Evolutionary conservation across 1,140 invertebrate genomes (phyloP).

Genomic region (Cherax quadricarinatus): DNA sequence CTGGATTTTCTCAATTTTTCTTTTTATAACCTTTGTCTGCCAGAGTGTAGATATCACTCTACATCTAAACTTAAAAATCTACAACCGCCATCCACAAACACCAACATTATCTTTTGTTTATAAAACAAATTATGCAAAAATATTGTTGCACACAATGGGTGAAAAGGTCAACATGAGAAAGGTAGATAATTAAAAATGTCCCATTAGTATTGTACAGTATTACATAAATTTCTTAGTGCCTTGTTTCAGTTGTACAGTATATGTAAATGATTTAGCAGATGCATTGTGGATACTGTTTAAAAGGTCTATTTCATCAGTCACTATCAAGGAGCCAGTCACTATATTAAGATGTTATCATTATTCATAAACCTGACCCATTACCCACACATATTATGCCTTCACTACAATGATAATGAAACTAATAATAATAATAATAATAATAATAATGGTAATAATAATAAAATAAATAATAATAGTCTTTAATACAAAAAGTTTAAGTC

Average conservation of each 20-base stretch:
- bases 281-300: slow-evolving; percentile 60
- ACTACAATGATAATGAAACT: not conserved
- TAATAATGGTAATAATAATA: too few species aligned
- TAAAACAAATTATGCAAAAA: slow-evolving; percentile 43
- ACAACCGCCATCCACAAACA: slow-evolving; percentile 56
- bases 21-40: not conserved
- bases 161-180: slow-evolving; percentile 43
- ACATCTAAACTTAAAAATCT: slow-evolving; percentile 6
- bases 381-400: not conserved
- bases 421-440: not conserved
- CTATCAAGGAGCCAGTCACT: slow-evolving; percentile 49
- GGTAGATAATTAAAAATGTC: slow-evolving; percentile 27
- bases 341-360: slow-evolving; percentile 57
- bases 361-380: slow-evolving; percentile 51
- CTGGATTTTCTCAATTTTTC: not conserved
- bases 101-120: slow-evolving; percentile 24
- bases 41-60: not conserved
- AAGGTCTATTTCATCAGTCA: slow-evolving; percentile 44
- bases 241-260: slow-evolving; percentile 64
- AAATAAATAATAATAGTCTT: not conserved
- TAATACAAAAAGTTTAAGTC: too few species aligned
- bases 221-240: slow-evolving; percentile 60
- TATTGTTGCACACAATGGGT: slow-evolving; percentile 40
- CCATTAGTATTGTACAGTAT: slow-evolving; percentile 28
- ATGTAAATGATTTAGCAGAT: slow-evolving; percentile 68